phyloP scores from a whole-genome alignment of 2,113 vertebrate species.

The Erinaceus europaeus region DNA sequence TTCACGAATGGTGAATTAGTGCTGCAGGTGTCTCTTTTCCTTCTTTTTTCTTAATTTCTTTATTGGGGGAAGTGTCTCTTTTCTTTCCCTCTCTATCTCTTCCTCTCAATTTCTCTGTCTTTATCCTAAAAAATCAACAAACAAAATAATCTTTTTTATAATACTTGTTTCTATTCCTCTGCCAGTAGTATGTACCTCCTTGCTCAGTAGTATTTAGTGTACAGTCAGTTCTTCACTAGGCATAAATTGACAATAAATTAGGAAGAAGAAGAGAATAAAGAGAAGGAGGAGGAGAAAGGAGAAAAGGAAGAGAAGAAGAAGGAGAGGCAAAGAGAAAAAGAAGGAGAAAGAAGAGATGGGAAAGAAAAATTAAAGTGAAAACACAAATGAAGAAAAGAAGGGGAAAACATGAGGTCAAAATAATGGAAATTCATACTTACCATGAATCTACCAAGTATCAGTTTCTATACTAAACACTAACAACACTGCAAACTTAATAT shows the following conservation, averaged over 20 bases:
- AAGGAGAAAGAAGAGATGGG: not conserved
- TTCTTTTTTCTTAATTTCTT: no score
- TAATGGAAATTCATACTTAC: not conserved
- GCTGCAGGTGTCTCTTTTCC: no score
- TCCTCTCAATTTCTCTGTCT: no score
- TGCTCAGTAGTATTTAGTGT: not conserved
- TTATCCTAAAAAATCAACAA: no score
- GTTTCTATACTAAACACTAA: not conserved
- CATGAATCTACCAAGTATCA: not conserved
- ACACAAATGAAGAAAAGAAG: not conserved
- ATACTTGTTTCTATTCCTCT: not conserved
- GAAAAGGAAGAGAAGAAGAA: not conserved
- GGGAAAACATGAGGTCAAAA: not conserved
- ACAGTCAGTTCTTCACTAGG: not conserved
- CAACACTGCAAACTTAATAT: not conserved
- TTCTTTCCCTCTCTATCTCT: no score
- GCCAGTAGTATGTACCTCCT: not conserved
- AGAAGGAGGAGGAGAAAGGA: not conserved
- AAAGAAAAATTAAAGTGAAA: not conserved
- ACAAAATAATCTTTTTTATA: not conserved
- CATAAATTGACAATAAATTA: not conserved
- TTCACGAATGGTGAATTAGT: no score
- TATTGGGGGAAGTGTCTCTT: no score
- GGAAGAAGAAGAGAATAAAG: not conserved
- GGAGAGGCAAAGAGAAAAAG: not conserved